Conservation (phyloP, 2,113 vertebrate genomes). For the Psephotus haematonotus region DNA sequence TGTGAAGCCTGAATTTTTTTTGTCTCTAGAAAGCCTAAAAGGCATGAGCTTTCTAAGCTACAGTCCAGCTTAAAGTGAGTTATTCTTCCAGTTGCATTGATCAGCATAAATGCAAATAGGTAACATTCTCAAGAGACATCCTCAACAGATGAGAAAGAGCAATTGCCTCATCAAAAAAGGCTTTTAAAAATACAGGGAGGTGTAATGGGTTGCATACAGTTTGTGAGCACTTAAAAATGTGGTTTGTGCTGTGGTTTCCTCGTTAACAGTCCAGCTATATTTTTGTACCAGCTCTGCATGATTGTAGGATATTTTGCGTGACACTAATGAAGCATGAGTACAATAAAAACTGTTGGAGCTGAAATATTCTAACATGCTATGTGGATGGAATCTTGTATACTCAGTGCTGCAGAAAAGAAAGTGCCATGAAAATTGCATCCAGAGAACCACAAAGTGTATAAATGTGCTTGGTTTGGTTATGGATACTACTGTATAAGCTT, state of each 20-base stretch:
- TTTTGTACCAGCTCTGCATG: neutral
- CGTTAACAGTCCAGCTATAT: neutral
- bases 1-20: neutral
- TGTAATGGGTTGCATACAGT: neutral
- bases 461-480: neutral
- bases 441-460: neutral
- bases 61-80: neutral
- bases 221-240: neutral
- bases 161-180: neutral
- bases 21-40: neutral
- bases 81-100: neutral
- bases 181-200: neutral
- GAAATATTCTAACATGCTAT: neutral
- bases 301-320: neutral
- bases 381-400: neutral
- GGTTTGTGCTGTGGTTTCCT: neutral
- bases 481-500: neutral
- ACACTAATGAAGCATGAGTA: neutral
- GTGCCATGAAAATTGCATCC: neutral
- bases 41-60: neutral
- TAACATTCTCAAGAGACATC: neutral
- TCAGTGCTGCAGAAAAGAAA: neutral
- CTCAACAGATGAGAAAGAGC: neutral
- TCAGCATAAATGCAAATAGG: neutral
- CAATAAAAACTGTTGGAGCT: neutral